Evolutionary conservation across 2,113 vertebrate species (phyloP), one percentile per base, ranked within the genome.

Genomic region (Diphyllodes magnificus): DNA sequence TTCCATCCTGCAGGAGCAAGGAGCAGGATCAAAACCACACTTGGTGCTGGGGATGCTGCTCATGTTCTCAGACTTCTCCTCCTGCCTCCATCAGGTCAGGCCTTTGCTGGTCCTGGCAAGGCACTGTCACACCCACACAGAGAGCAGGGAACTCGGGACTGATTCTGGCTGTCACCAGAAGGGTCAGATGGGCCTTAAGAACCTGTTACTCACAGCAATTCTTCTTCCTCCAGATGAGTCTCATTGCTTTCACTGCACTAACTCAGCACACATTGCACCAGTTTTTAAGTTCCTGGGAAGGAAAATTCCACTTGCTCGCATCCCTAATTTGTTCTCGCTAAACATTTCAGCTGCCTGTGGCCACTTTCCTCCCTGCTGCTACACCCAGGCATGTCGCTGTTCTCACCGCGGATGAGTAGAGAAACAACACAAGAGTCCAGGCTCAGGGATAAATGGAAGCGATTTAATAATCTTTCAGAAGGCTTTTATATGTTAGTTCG

Each of bases 211-310:
- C 4, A 6, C 31, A 60, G 33, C 35, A 45, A 40, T 64, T 73
- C 11, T 57, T 73, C 53, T 42, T 24, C 45, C 24, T 64, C 31
- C 35, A 20, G 28, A 30, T 45, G 15, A 35, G n/a, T 42, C 33
- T 3, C 0, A 1, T 22, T 14, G 6, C n/a, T 28, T 69, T 73
- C 35, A 21, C 54, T 39, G 24, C 1, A 3, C 61, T 79, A 79
- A 54, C 60, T 47, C 49, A 35, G 61, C 39, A 60, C 0, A 0
- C 2, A 2, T 28, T 70, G 49, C 19, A 39, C 28, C 40, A 13
- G 37, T 64, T 75, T 54, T 49, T 18, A 49, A 33, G 20, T 53
- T 54, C 9, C 2, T 19, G 7, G 21, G 63, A 53, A 86, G n/a
- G 49, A 17, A 53, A 47, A 39, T 69, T 35, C 56, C 7, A 9